Conservation (phyloP, 2,113 vertebrate genomes). For the Macrotus californicus region DNA sequence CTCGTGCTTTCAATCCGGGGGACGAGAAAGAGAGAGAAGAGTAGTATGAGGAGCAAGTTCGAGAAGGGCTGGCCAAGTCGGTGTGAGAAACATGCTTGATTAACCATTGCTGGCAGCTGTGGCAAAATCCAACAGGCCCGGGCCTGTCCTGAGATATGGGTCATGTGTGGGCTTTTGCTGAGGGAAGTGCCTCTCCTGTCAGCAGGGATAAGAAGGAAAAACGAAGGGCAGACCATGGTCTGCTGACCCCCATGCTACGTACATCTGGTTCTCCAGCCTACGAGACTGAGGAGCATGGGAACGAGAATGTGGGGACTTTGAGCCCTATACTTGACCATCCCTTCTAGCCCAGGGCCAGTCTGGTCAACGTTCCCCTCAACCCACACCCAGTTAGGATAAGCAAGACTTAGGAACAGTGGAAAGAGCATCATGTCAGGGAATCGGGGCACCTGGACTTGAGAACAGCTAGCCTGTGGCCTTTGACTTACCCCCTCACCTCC, state of each 20-base stretch:
- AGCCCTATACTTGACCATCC: background rate
- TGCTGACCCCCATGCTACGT: background rate
- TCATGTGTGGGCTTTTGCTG: background rate
- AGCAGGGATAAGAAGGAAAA: background rate
- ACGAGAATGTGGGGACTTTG: rapidly evolving
- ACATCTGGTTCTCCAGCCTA: background rate
- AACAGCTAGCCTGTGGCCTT: background rate
- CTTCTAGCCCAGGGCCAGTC: background rate
- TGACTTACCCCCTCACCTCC: background rate
- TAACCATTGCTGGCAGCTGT: background rate
- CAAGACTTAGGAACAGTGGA: background rate
- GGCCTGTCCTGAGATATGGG: background rate
- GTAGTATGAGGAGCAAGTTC: too few relatives aligned
- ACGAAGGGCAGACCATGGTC: background rate
- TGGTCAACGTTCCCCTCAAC: background rate
- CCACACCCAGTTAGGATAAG: background rate
- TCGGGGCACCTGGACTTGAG: background rate
- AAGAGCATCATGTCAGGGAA: background rate
- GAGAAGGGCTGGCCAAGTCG: background rate
- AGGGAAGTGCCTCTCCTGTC: background rate
- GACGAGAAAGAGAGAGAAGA: background rate
- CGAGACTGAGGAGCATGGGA: background rate
- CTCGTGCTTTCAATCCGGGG: background rate
- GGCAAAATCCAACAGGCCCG: rapidly evolving
- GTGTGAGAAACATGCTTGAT: background rate